Base-by-base conservation (phyloP, 2,113 vertebrate genomes). In the Etheostoma cragini region DNA sequence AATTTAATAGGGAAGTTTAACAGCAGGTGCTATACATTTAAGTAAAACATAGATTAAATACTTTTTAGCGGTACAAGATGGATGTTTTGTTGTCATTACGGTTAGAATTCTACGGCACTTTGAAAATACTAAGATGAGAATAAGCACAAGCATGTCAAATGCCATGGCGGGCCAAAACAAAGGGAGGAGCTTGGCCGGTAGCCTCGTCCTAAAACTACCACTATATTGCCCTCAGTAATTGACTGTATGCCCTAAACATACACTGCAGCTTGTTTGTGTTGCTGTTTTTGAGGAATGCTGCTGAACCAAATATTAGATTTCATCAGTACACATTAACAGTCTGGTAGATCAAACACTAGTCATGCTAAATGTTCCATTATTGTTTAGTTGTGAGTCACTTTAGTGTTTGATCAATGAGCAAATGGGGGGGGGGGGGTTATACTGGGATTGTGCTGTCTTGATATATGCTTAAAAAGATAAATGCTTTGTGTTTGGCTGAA, bases 241-340 rank as follows among this genome's bases (percentile, higher is more conserved):
- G 53, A 81, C 56, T 21, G 19, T 8, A 16, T n/a, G 56, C 49
- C 61, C 11, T 62, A 16, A 68, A 56, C 22, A 52, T 53, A 15
- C 13, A 56, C 42, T 56, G 26, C 22, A 46, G 67, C 47, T 64
- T 35, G 4, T 58, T 65, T 45, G 12, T 63, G 3, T 75, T 49
- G 42, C 61, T 72, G 62, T 53, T 72, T 47, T 76, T 14, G 57
- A 78, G 0, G 13, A 52, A 76, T 45, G 57, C 13, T 16, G 26
- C 64, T 45, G 21, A 65, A 26, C 24, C 50, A 50, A 26, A 66
- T 65, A 35, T 68, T 15, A 71, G 21, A 68, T 72, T 58, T 76
- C 8, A 72, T 61, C 22, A 46, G 35, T 47, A 47, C n/a, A 52
- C 69, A 30, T 62, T 63, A 78, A 73, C 38, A 33, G 58, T 22